Base-by-base conservation (phyloP, 2,797 vertebrate species). In the Sebastes itinus region DNA sequence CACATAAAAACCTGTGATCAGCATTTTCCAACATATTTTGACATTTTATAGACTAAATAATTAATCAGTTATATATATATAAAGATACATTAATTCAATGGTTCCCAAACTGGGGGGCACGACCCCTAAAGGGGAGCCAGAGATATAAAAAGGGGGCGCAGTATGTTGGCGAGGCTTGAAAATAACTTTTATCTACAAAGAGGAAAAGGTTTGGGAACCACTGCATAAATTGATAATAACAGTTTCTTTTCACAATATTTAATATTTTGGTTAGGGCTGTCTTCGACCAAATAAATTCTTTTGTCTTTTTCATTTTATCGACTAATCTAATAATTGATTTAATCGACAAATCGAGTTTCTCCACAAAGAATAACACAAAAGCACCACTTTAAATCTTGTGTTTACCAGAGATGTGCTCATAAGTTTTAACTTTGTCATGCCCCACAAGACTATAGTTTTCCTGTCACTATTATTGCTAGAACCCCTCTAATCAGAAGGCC, bases 41-140 rank as follows among this genome's bases (percentile, higher is more conserved):
- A 60, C 20, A 38, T 10, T 65, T 27, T 23, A 22, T 22, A 20
- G 38, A 64, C 49, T 6, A 56, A 61, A 28, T 55, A 1, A 63
- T 62, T n/a, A 4, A 56, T 14, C 5, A 9, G 1, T 54, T 18
- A 8, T 25, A 18, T 33, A 52, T 3, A n/a, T 0, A 10, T n/a
- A 20, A 38, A 11, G 0, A 27, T 32, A 23, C 3, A 42, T 66
- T n/a, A 7, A 54, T 28, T 46, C 42, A 46, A 0, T 46, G 42
- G 42, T 7, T 18, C 42, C 42, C 42, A 46, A 46, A 46, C 42
- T 46, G 42, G 0, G 42, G 42, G 3, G 42, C 16, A 18, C 14
- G 42, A 46, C 6, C 14, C 42, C 14, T 46, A 46, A 46, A 0
- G 14, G 42, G 42, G 38, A 42, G 38, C 38, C 42, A 18, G 42